Base-by-base conservation (phyloP, 2,888 invertebrate genomes). In the Cheilosia variabilis region DNA sequence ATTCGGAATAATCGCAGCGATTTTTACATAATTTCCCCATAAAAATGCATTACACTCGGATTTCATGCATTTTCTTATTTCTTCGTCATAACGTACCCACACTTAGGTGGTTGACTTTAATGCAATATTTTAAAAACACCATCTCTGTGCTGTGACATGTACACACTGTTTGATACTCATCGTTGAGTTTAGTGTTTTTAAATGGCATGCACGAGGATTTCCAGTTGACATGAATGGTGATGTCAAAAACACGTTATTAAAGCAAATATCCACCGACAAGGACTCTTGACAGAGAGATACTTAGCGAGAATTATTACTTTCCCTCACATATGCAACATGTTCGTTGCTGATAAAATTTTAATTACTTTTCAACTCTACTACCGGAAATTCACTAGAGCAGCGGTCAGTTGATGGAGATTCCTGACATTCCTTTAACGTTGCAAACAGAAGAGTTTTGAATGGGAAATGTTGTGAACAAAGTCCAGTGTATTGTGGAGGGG, bases 311-410 rank as follows among this genome's bases (percentile, higher is more conserved):
- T 9, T 47, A 47, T 17, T 47, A 9, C 17, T 19, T 47, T 47
- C 19, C 19, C 17, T 9, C 9, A 17, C 19, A n/a, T 1, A 47
- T 45, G n/a, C 17, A 47, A 17, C 9, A 17, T 47, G 47, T 47
- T 47, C 19, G 19, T 4, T 17, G 47, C 1, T 47, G 7, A 9
- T 19, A 9, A 19, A 47, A 19, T 2, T 47, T 47, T 47, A 47
- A 47, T 47, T 47, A 47, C 47, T 47, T 47, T 47, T 47, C 47
- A 19, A 47, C 47, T 47, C 47, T 7, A 17, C 17, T 17, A 17
- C 9, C 9, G 17, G 9, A 17, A 19, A 9, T 47, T 47, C 3
- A 9, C 47, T 19, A 19, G 47, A 47, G 2, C 9, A 17, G 9
- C 19, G 47, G 17, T 19, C 19, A 47, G 9, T 19, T 19, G 3